Base-by-base conservation (phyloP, 2,797 vertebrate species). In the Garrulus glandarius region DNA sequence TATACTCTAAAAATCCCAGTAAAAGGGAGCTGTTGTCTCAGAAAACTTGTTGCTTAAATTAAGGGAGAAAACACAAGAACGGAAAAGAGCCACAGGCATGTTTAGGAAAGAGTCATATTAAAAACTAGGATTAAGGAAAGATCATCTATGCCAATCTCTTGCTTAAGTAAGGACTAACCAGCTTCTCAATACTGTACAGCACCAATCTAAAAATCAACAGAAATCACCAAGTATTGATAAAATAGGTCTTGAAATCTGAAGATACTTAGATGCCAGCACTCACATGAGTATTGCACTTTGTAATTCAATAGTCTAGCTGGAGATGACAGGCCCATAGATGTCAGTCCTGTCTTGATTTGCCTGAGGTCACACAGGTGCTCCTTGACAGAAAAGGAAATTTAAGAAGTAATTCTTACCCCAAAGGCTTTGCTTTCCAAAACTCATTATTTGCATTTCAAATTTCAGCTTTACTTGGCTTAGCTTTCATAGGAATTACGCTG, bases 201-300 rank as follows among this genome's bases (percentile, higher is more conserved):
- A 5, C 11, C 6, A 10, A 37, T 43, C 29, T n/a, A 77, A 34
- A 47, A 56, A 69, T 41, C 43, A 83, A 41, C 4, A 67, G 14
- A 89, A 91, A 56, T 70, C 32, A 70, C 2, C 2, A 74, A 3
- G 1, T 55, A 34, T 61, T 63, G n/a, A 16, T 39, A 17, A 7
- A 69, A 13, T 34, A 50, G 21, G 2, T 67, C 41, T 26, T 60
- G 47, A 79, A 37, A 6, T 56, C 49, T 80, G n/a, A 87, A 70
- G 26, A 64, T 6, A 6, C 11, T 65, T 57, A 47, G 7, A n/a
- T 67, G 43, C 10, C 39, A 56, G 30, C 10, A 43, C n/a, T 41
- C 12, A 47, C 17, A 9, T 0, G 0, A 60, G 10, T 60, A 59
- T 32, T 88, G 7, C 18, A 22, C 24, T 81, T 75, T 52, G 12